Evolutionary conservation across 2,888 invertebrate genomes (phyloP).

Genomic region (Synanthedon myopaeformis): DNA sequence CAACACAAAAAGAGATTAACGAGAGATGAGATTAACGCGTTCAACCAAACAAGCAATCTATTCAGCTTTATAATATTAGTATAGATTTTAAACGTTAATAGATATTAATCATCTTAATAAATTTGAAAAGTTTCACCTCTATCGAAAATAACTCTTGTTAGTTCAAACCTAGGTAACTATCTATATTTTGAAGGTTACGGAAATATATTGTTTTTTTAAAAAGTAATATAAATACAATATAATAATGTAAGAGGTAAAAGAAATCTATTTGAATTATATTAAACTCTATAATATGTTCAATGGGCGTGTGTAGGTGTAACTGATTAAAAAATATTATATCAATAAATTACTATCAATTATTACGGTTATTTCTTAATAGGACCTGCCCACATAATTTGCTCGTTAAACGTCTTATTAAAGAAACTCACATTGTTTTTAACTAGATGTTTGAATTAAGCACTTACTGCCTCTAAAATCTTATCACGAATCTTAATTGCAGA

Average conservation of each 20-base stretch:
- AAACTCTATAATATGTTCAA: not conserved
- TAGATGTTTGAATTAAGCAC: slow-evolving; percentile 67
- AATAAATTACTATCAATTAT: slow-evolving; percentile 27
- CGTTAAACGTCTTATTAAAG: slow-evolving; percentile 47
- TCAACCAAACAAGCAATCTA: too few relatives aligned
- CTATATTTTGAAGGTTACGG: too few relatives aligned
- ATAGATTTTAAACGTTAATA: too few relatives aligned
- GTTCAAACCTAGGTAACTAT: too few relatives aligned
- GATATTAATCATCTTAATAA: too few relatives aligned
- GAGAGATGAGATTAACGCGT: too few relatives aligned
- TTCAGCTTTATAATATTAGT: too few relatives aligned
- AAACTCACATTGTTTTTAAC: slow-evolving; percentile 45
- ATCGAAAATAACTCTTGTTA: too few relatives aligned
- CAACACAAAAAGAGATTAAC: too few relatives aligned
- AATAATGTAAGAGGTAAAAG: not conserved
- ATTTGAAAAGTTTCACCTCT: too few relatives aligned
- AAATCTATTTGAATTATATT: too few relatives aligned
- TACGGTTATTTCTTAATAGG: slow-evolving; percentile 18
- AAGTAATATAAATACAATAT: not conserved
- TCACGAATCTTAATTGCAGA: slow-evolving; percentile 70
- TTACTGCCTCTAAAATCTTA: slow-evolving; percentile 62
- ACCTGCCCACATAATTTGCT: slow-evolving; percentile 50
- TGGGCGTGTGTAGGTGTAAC: not conserved
- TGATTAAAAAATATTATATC: not conserved
- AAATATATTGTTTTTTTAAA: not conserved